Evolutionary conservation across 2,113 vertebrate species (phyloP), one percentile per base, ranked within the genome.

Genomic region (Hepsetus odoe): DNA sequence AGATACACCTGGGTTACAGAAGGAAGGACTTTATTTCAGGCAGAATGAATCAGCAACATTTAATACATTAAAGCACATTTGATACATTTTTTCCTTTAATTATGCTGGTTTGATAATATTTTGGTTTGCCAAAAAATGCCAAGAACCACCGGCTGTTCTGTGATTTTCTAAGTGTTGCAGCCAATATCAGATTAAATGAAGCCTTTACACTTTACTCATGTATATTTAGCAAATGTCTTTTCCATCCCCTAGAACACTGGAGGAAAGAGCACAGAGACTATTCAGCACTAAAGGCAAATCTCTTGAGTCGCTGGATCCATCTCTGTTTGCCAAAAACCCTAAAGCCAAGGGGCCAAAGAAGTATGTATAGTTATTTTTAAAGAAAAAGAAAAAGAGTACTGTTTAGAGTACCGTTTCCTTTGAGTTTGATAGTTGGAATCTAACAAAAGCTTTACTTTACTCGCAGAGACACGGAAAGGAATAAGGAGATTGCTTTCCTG

Each of bases 251-350:
- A 98, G 98, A 71, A 98, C 97, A n/a, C 91, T 99, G 53, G 97
- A 99, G 84, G 97, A 99, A 66, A 89, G 97, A 85, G 96, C 96
- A 18, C 98, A 99, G 91, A 95, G 97, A 53, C 93, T 99, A 8
- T 99, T 99, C 56, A 94, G 96, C 90, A 99, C 98, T 26, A 99
- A 99, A 90, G 96, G 97, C 64, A 97, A 98, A 85, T 98, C 97
- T 13, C 88, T 98, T 69, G 98, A 99, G 79, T 92, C 94, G 0
- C 92, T 98, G 0, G 97, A 99, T 76, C 91, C 96, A 0, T 97
- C 98, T 7, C 91, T 99, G 74, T 99, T 99, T 77, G 96, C 98
- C 38, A 99, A 99, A 89, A 98, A 97, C 76, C 96, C 96, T 2
- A 99, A 99, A 91, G 95, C 95, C 74, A 98, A 98, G 90, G 97